Percentiles rank a stretch among this genome's conserved stretches.
phyloP scores from a whole-genome alignment of 1,140 invertebrate species.

The Lutraria rhynchaena region DNA sequence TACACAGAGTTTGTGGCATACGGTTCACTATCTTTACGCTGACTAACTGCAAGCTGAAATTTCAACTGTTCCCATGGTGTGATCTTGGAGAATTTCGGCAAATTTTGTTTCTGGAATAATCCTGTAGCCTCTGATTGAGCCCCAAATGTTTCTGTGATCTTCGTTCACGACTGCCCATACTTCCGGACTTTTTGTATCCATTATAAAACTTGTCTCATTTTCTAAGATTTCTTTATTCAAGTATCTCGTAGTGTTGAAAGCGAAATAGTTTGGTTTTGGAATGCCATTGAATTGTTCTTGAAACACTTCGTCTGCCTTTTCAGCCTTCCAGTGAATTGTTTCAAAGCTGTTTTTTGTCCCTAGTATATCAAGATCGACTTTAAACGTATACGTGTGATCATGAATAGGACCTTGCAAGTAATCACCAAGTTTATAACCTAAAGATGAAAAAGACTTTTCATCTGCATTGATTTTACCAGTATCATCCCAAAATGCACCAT shows the following conservation, averaged over 20 bases:
- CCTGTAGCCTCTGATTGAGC: constrained; percentile 32
- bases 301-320: constrained; percentile 5
- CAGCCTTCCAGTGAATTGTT: constrained; percentile 30
- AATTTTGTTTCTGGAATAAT: constrained; percentile 21
- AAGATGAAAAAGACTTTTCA: constrained; percentile 28
- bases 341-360: constrained; percentile 50
- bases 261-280: constrained; percentile 5
- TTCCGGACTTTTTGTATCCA: constrained; percentile 34
- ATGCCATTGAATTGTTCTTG: constrained; percentile 14
- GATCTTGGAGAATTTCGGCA: constrained; percentile 36
- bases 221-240: constrained; percentile 14
- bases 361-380: constrained; percentile 48
- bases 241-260: constrained; percentile 42
- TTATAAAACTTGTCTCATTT: constrained; percentile 29
- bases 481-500: constrained; percentile 45
- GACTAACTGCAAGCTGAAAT: constrained; percentile 39
- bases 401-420: constrained; percentile 44
- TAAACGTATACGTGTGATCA: constrained; percentile 48
- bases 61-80: constrained; percentile 39
- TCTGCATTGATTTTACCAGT: not conserved
- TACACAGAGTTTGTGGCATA: constrained; percentile 33
- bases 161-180: constrained; percentile 51
- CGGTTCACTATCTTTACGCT: constrained; percentile 31
- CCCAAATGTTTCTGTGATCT: constrained; percentile 44
- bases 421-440: constrained; percentile 35